These are phyloP conservation scores for Bovichtus diacanthus DNA, from an alignment of 2,797 vertebrate genomes.

Conservation along the genomic window DNA sequence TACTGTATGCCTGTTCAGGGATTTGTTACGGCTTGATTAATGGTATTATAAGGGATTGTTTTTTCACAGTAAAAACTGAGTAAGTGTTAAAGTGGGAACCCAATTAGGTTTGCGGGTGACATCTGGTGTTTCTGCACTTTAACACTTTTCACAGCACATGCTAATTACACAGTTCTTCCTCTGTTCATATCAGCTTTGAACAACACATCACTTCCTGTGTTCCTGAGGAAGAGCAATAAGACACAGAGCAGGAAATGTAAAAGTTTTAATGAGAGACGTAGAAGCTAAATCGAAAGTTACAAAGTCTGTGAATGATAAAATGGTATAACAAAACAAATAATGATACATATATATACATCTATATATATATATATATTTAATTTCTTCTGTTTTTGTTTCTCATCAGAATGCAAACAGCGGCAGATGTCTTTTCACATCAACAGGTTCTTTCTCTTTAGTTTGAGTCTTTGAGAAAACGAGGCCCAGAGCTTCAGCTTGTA, in stretches of 20 bases:
- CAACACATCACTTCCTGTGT: neutral
- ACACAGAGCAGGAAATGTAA: neutral
- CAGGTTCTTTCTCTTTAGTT: neutral
- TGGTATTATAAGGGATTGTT: neutral
- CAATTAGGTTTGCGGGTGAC: neutral
- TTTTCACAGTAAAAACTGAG: neutral
- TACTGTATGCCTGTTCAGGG: neutral
- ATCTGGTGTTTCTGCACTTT: neutral
- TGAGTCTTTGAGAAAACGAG: constrained; percentile 28
- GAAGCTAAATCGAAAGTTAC: neutral
- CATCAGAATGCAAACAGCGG: neutral
- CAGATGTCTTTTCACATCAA: constrained; percentile 21
- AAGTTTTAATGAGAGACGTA: neutral
- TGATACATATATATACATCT: no score
- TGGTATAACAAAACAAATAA: no score
- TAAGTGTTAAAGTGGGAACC: neutral
- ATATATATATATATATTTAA: no score
- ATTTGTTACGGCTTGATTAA: no score
- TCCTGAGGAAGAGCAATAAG: neutral
- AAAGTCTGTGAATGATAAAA: neutral
- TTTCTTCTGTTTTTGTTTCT: neutral
- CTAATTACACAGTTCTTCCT: neutral
- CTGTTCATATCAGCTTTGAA: neutral
- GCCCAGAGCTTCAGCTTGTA: constrained; percentile 51
- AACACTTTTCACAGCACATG: neutral